Conservation (phyloP, 2,113 vertebrate genomes). For the Tricholaema leucomelas region DNA sequence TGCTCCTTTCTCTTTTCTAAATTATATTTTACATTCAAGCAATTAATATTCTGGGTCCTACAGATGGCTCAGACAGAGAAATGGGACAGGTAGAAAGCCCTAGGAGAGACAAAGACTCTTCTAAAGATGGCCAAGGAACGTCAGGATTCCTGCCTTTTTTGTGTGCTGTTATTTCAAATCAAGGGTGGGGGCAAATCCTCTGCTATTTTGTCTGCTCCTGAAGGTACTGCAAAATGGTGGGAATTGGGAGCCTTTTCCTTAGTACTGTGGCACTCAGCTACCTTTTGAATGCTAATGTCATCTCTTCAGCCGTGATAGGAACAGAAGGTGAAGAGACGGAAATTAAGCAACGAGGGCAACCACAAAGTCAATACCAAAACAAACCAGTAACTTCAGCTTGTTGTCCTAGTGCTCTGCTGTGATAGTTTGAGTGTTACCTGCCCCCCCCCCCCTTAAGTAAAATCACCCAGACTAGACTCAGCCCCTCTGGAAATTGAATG, state of each 20-base stretch:
- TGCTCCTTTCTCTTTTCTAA: background rate
- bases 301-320: background rate
- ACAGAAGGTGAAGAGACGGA: background rate
- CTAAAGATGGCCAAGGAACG: background rate
- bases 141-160: background rate
- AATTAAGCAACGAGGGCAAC: background rate
- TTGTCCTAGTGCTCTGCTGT: background rate
- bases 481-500: too few relatives aligned
- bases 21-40: background rate
- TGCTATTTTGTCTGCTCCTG: background rate
- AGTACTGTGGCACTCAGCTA: background rate
- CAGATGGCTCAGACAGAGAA: constrained; percentile 9
- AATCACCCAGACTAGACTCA: too few relatives aligned
- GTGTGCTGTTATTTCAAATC: background rate
- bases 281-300: background rate
- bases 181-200: background rate
- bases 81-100: background rate
- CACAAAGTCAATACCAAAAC: background rate
- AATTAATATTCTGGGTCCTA: constrained; percentile 20
- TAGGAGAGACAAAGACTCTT: background rate
- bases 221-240: background rate
- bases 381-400: background rate
- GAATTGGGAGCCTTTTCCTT: background rate
- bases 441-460: too few relatives aligned
- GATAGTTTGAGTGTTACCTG: too few relatives aligned